Base-by-base conservation (phyloP, 1,140 invertebrate species). In the Brachionus rubens region DNA sequence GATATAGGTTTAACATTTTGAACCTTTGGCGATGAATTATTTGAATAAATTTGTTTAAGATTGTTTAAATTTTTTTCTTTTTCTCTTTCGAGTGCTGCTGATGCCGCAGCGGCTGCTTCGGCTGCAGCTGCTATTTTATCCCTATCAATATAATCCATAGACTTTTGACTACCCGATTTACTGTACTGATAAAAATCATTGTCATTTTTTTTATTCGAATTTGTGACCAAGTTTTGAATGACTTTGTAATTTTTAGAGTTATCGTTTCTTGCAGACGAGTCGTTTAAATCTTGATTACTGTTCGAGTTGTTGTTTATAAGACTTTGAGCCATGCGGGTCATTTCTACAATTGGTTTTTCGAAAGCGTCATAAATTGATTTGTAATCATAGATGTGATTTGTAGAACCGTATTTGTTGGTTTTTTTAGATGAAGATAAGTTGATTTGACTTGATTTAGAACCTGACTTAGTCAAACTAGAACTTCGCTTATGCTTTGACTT, bases 291-390 rank as follows among this genome's bases (percentile, higher is more conserved):
- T 7, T 59, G 40, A n/a, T 41, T 36, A 43, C 30, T 43, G 5
- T 5, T 3, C 14, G 9, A 16, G 12, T 43, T 41, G 16, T n/a
- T 65, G 10, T 43, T 65, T 14, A 65, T 43, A 4, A 65, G 1
- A 43, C 59, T 65, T n/a, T 65, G 59, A 9, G 59, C 26, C 59
- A 65, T 43, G 24, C 46, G 24, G 24, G 46, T 72, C 68, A 54
- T 54, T 19, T 72, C 68, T n/a, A 50, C 68, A n/a, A 54, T 54
- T 0, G 68, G 68, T 30, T 54, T 72, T 41, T 72, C 68, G 30
- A 72, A 72, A 33, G 68, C 68, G 24, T 72, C 68, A 72, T 72
- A 72, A 7, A 72, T 72, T 6, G 68, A 72, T 54, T 54, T 48
- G 16, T 72, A 72, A 19, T 72, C 68, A 54, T 52, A 72, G 24